Percentiles rank a stretch among this genome's conserved stretches.
phyloP scores from a whole-genome alignment of 2,797 vertebrate species.

The Typhlichthys subterraneus region DNA sequence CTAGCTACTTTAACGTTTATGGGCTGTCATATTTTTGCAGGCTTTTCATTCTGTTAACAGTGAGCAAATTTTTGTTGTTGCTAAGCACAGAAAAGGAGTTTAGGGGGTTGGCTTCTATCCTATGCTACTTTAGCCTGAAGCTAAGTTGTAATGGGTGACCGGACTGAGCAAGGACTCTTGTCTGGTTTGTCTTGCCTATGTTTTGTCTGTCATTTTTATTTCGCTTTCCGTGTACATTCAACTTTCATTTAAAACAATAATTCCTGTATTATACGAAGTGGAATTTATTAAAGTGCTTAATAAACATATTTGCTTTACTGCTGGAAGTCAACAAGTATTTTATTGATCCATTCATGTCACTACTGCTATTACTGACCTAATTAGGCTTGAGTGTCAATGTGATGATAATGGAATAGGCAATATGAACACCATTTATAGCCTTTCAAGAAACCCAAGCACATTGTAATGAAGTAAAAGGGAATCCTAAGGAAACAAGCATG shows the following conservation, averaged over 20 bases:
- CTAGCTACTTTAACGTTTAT: conserved; percentile 65
- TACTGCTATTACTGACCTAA: neutral
- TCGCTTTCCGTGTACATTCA: conserved; percentile 95
- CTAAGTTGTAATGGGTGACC: conserved; percentile 46
- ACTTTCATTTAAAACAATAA: conserved; percentile 93
- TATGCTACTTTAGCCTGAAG: conserved; percentile 45
- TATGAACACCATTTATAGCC: too few relatives aligned
- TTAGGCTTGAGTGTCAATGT: conserved; percentile 49
- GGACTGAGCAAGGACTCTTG: conserved; percentile 48
- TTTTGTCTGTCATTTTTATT: conserved; percentile 66
- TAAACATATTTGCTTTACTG: conserved; percentile 99
- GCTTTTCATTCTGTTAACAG: conserved; percentile 72
- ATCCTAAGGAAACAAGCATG: too few relatives aligned
- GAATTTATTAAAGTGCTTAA: conserved; percentile 99
- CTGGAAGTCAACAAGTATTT: conserved; percentile 59
- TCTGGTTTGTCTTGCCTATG: conserved; percentile 80
- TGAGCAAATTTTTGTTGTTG: conserved; percentile 36
- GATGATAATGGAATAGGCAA: conserved; percentile 17
- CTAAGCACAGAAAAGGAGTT: too few relatives aligned
- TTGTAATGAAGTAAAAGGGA: too few relatives aligned
- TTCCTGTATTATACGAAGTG: conserved; percentile 96
- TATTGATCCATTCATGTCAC: conserved; percentile 9
- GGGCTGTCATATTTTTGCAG: conserved; percentile 71
- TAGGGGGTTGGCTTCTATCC: too few relatives aligned
- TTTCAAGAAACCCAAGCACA: too few relatives aligned